A percentile compares a stretch with the other conserved stretches of the same genome.
Evolutionary conservation across 2,113 vertebrate species (phyloP).

Genomic region (Chunga burmeisteri): DNA sequence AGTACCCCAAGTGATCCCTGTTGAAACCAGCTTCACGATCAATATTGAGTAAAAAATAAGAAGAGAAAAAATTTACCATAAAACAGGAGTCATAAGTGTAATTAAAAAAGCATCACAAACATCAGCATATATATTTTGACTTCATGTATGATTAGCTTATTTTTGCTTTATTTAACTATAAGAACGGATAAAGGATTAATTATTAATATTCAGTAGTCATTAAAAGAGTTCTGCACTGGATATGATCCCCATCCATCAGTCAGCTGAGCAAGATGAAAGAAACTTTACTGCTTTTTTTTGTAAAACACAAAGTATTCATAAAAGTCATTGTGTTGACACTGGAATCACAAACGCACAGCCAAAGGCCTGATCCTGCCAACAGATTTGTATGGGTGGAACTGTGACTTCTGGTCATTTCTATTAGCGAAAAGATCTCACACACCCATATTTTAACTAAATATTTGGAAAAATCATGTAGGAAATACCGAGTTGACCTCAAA

Average conservation of each 20-base stretch:
- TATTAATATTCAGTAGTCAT: background rate
- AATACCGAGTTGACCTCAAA: background rate
- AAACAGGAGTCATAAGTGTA: background rate
- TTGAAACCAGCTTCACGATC: background rate
- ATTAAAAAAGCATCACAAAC: background rate
- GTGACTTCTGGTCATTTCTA: background rate
- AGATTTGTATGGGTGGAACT: background rate
- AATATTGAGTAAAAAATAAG: background rate
- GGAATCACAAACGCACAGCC: background rate
- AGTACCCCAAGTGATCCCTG: background rate
- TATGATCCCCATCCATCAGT: background rate
- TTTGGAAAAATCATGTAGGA: background rate
- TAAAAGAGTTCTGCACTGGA: background rate
- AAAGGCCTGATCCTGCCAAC: background rate
- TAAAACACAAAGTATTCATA: background rate
- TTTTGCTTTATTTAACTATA: background rate
- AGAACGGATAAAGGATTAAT: background rate
- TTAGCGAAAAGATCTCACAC: background rate
- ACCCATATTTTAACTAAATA: background rate
- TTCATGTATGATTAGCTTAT: background rate
- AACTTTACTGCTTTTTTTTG: background rate
- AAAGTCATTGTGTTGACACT: background rate
- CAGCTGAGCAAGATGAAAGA: background rate
- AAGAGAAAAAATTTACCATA: background rate
- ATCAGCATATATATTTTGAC: background rate